A percentile compares a stretch with the other conserved stretches of the same genome.
Conservation (phyloP, 2,113 vertebrate genomes). For the Rhinichthys klamathensis region DNA sequence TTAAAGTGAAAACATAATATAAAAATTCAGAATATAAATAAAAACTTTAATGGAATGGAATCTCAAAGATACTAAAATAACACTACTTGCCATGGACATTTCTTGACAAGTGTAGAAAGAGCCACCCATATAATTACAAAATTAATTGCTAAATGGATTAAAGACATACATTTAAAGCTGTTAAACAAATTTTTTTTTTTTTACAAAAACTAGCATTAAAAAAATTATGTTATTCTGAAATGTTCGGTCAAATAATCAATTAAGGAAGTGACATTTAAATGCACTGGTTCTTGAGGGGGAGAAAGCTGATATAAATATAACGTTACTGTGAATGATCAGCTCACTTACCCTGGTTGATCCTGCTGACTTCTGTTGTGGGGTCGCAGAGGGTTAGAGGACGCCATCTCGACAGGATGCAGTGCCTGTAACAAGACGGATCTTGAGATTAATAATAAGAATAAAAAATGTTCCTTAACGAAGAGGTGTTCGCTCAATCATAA, state of each 20-base stretch:
- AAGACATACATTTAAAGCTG: no score
- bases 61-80: no score
- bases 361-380: slow-evolving; percentile 62
- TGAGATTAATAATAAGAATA: not conserved
- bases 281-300: not conserved
- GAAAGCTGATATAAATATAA: not conserved
- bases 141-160: no score
- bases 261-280: not conserved
- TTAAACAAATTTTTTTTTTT: no score
- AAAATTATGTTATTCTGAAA: not conserved
- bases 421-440: not conserved
- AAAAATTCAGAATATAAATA: no score
- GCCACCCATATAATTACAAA: no score
- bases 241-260: not conserved
- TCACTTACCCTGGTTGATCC: slow-evolving; percentile 63
- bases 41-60: no score
- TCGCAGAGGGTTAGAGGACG: slow-evolving; percentile 35
- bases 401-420: slow-evolving; percentile 27
- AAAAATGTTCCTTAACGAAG: not conserved
- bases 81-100: no score
- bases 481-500: not conserved
- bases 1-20: no score
- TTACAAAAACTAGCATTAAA: not conserved
- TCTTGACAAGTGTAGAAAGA: no score
- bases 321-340: not conserved